Evolutionary conservation across 1,140 invertebrate genomes (phyloP), one percentile per base, ranked within the genome.

Genomic region (Pachyrhynchus sulphureomaculatus): DNA sequence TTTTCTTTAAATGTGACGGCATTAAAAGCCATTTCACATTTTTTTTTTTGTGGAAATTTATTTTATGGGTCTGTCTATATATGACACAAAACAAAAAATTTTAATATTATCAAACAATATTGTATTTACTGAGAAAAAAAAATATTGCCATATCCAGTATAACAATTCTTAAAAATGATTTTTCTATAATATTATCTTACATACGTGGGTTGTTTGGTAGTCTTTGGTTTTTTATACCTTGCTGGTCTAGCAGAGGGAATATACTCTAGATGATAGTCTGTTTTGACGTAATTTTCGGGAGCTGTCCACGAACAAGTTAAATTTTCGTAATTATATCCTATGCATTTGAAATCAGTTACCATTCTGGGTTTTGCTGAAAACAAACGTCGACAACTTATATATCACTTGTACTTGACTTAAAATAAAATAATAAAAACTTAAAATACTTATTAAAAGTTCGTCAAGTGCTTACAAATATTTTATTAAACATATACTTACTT

Each of bases 251-350:
- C 32, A n/a, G 34, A 10, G 15, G 39, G 36, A 1, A 13, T 49
- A 20, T 44, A 63, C 5, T 17, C 34, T 20, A 64, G 20, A 6
- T 15, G 3, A 13, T 65, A 65, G 29, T 74, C 78, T 8, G 85
- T 85, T 47, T 71, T 67, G 3, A 86, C 77, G 59, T 73, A 78
- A 68, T 71, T 70, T 23, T 66, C 12, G 8, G 78, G 76, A 24
- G 78, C 77, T 1, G 74, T 79, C 86, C 87, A 90, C 6, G 80
- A 78, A 66, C 88, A 90, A 2, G 77, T 84, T 23, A 89, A 70
- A 58, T 80, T 83, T 48, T 87, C 79, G 79, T 85, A 84, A 72
- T 89, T 88, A 29, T 80, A 71, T n/a, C 85, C 86, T 13, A 84
- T 71, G 65, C 88, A 90, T 5, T 70, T 75, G 60, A 89, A 88